Conservation (phyloP, 2,113 vertebrate species). For the Ailurus styani region DNA sequence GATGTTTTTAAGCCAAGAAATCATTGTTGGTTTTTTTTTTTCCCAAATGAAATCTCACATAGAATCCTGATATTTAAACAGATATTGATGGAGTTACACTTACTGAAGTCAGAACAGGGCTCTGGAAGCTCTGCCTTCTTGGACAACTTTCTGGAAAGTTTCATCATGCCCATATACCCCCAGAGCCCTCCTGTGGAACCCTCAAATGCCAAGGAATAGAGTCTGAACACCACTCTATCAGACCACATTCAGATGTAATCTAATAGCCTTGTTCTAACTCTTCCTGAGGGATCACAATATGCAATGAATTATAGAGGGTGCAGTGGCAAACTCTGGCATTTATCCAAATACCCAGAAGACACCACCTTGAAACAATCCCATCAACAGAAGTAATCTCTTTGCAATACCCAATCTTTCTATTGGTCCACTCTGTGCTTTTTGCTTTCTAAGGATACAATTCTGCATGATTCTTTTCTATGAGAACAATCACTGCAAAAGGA, state of each 20-base stretch:
- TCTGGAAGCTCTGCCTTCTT: background rate
- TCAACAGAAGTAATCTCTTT: background rate
- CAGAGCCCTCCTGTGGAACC: background rate
- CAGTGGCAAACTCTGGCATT: background rate
- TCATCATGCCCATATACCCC: background rate
- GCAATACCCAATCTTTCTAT: background rate
- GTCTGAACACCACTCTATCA: background rate
- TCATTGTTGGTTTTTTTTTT: background rate
- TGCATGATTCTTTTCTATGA: background rate
- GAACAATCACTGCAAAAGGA: background rate
- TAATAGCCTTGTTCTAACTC: background rate
- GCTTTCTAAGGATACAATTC: background rate
- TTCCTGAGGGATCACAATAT: background rate
- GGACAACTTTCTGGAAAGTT: background rate
- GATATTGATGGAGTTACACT: background rate
- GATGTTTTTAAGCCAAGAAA: background rate
- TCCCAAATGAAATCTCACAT: background rate
- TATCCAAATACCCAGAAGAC: background rate
- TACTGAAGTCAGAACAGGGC: background rate
- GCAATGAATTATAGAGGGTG: background rate
- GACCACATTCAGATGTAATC: background rate
- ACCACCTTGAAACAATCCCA: background rate
- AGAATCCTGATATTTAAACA: background rate
- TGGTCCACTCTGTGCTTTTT: background rate
- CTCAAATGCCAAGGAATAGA: background rate